A percentile compares a stretch with the other conserved stretches of the same genome.
These are phyloP conservation scores for Boloria selene DNA, from an alignment of 2,888 invertebrate species.

Conservation along the genomic window DNA sequence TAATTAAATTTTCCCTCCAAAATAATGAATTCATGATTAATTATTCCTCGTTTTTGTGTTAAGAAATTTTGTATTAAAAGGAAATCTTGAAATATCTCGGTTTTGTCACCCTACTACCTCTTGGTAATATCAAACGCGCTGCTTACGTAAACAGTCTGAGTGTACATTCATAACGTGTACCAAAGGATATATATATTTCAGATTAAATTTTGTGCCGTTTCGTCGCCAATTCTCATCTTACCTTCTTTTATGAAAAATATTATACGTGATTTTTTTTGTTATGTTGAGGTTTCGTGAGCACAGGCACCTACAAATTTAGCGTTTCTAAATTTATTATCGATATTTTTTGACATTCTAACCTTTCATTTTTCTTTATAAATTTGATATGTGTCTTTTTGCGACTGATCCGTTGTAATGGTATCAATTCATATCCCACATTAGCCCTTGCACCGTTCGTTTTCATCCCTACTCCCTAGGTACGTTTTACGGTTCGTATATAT, in stretches of 20 bases:
- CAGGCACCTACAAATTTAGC: too few species aligned
- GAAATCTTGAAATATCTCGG: slow-evolving; percentile 8
- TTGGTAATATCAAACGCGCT: slow-evolving; percentile 29
- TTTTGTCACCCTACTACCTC: slow-evolving; percentile 13
- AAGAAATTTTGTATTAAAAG: slow-evolving; percentile 5
- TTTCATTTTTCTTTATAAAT: too few species aligned
- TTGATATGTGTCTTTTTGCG: too few species aligned
- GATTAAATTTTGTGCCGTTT: slow-evolving; percentile 53
- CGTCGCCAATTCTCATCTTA: slow-evolving; percentile 42
- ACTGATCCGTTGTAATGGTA: too few species aligned
- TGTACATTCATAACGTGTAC: slow-evolving; percentile 31
- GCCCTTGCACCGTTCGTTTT: too few species aligned
- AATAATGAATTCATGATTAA: not conserved
- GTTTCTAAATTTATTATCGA: too few species aligned
- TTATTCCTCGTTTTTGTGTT: too few species aligned
- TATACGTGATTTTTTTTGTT: slow-evolving; percentile 50
- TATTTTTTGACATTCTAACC: too few species aligned
- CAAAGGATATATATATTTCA: slow-evolving; percentile 33
- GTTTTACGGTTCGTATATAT: too few species aligned
- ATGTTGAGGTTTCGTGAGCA: slow-evolving; percentile 22
- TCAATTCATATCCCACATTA: too few species aligned
- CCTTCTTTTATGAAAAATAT: slow-evolving; percentile 50
- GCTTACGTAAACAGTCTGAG: slow-evolving; percentile 28
- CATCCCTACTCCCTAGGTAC: too few species aligned
- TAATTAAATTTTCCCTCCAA: too few species aligned